Evolutionary conservation across 2,888 invertebrate species (phyloP).

Genomic region (Agrotis segetum): DNA sequence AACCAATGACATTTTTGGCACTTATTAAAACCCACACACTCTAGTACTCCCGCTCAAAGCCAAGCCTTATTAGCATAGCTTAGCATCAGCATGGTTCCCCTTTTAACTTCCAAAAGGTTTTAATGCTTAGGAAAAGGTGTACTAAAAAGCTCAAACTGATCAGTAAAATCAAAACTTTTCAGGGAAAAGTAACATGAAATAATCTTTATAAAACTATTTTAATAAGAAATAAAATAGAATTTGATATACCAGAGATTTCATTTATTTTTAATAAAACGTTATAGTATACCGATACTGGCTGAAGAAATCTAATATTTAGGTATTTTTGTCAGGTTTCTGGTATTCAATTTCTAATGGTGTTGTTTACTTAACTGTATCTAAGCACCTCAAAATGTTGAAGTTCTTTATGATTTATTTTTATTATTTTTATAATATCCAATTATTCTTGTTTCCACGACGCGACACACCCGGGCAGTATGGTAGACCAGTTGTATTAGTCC

Average conservation of each 20-base stretch:
- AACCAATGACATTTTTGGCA: background rate
- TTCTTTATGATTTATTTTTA: background rate
- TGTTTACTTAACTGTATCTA: background rate
- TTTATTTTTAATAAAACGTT: background rate
- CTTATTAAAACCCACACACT: background rate
- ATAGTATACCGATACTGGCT: background rate
- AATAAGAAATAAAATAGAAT: background rate
- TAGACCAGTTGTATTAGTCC: no score
- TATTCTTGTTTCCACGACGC: constrained; percentile 35
- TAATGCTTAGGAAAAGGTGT: constrained; percentile 2
- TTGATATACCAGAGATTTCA: background rate
- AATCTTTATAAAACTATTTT: background rate
- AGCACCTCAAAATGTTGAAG: background rate
- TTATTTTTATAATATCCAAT: no score
- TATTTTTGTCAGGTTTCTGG: background rate
- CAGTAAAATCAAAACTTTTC: background rate
- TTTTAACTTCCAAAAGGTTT: constrained; percentile 25
- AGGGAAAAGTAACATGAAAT: background rate
- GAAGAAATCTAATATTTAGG: background rate
- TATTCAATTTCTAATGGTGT: constrained; percentile 1
- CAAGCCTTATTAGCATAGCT: constrained; percentile 27
- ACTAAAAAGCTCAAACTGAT: constrained; percentile 11
- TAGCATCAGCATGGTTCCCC: background rate
- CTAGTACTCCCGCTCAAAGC: background rate
- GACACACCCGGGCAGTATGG: no score